Evolutionary conservation across 2,113 vertebrate genomes (phyloP).

Genomic region (Octodon degus): DNA sequence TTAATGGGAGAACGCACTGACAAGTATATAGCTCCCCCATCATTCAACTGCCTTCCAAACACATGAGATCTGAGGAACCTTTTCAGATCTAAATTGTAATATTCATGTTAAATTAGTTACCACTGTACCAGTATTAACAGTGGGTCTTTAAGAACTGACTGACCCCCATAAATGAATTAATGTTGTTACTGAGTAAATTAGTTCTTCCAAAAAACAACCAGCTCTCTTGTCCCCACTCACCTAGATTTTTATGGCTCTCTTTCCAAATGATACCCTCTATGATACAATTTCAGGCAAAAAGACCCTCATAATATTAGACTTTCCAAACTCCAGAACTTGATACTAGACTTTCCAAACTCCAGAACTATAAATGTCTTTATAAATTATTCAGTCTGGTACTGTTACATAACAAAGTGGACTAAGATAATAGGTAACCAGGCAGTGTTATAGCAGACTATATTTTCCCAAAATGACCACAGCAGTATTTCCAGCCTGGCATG

Average conservation of each 20-base stretch:
- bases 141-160: neutral
- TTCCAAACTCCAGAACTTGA: neutral
- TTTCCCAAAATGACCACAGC: conserved; percentile 20
- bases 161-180: neutral
- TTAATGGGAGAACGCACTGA: neutral
- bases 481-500: neutral
- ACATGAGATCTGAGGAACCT: neutral
- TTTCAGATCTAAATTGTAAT: neutral
- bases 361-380: neutral
- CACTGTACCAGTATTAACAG: neutral
- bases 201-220: neutral
- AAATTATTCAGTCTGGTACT: neutral
- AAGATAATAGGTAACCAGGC: neutral
- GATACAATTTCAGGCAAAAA: neutral
- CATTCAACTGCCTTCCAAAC: neutral
- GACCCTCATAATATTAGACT: neutral
- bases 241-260: neutral
- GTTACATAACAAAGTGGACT: neutral
- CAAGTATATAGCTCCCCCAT: neutral
- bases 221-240: neutral
- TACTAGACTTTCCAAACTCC: neutral
- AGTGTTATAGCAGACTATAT: neutral
- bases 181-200: neutral
- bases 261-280: neutral
- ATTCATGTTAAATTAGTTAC: neutral